Evolutionary conservation across 2,797 vertebrate species (phyloP).

Genomic region (Scolopax rusticola): DNA sequence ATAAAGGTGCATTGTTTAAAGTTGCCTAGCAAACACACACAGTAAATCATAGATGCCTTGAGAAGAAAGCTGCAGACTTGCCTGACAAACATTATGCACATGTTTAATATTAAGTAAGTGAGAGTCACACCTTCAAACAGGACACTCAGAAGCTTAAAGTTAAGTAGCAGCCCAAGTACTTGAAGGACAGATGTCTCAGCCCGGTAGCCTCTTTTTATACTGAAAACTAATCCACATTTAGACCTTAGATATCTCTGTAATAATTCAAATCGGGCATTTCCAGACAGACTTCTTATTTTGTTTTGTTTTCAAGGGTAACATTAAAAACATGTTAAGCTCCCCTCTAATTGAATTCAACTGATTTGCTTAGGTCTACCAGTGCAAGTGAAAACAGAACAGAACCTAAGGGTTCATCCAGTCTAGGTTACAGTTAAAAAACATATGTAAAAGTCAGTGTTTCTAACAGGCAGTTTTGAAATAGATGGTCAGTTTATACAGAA

Average conservation of each 20-base stretch:
- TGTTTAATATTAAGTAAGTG: neutral
- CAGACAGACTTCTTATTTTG: neutral
- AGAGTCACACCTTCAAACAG: neutral
- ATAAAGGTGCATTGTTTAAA: conserved; percentile 59
- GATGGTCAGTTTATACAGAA: neutral
- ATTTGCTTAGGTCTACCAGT: neutral
- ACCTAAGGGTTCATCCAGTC: neutral
- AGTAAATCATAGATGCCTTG: neutral
- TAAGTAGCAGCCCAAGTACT: neutral
- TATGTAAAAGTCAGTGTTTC: neutral
- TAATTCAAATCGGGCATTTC: neutral
- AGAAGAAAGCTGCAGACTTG: neutral
- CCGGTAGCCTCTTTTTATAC: neutral
- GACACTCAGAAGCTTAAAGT: neutral
- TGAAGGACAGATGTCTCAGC: neutral
- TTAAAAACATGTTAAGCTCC: neutral
- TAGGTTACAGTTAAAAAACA: neutral
- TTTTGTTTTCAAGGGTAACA: neutral
- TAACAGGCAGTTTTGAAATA: neutral
- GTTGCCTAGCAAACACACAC: neutral
- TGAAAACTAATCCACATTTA: neutral
- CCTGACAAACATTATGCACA: neutral
- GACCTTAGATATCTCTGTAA: neutral
- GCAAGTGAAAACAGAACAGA: neutral
- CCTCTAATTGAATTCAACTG: neutral